phyloP scores from a whole-genome alignment of 2,113 vertebrate genomes.

The Plecturocebus donacophilus region DNA sequence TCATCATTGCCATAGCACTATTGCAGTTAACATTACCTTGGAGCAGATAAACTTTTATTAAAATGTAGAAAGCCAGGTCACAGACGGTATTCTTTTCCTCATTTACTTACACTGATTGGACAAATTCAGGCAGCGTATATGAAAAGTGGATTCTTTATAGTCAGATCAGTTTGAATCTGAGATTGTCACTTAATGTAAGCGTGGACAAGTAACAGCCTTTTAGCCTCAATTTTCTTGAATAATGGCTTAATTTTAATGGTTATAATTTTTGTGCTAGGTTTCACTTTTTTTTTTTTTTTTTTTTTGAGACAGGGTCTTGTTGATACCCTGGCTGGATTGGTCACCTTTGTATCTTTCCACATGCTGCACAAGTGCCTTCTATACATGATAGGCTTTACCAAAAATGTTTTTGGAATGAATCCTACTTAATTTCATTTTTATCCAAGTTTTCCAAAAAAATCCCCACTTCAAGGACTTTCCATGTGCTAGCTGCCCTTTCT shows the following conservation, averaged over 20 bases:
- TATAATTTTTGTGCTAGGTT: neutral
- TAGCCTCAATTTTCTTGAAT: neutral
- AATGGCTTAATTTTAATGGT: neutral
- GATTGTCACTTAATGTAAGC: neutral
- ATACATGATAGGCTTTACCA: neutral
- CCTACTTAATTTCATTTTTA: neutral
- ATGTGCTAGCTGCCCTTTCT: neutral
- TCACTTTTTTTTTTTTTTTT: neutral
- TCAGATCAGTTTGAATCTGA: neutral
- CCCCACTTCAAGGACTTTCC: neutral
- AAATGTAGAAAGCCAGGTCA: neutral
- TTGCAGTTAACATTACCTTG: neutral
- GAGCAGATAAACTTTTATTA: neutral
- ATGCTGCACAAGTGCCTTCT: neutral
- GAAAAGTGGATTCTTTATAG: neutral
- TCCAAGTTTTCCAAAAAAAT: conserved; percentile 28
- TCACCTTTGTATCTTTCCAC: neutral
- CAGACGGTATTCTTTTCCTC: neutral
- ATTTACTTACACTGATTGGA: neutral
- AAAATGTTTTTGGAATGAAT: neutral
- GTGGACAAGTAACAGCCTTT: neutral
- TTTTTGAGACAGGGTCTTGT: neutral
- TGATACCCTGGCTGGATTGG: neutral
- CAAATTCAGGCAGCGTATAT: neutral
- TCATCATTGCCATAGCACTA: neutral